Percentiles rank a stretch among this genome's conserved stretches.
Conservation (phyloP, 2,888 invertebrate genomes). For the Sympetrum striolatum region DNA sequence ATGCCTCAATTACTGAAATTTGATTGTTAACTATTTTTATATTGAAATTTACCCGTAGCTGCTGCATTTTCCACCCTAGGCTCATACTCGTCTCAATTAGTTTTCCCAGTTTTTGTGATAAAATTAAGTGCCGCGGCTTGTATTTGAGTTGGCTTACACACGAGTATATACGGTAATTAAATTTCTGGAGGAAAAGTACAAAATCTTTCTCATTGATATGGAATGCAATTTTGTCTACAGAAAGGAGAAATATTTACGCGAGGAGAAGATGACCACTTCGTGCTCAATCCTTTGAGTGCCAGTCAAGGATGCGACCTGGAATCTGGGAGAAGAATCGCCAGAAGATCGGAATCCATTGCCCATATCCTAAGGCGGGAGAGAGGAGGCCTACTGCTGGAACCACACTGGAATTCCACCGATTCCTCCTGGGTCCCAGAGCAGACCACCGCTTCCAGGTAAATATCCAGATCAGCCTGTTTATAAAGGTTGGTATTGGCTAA, state of each 20-base stretch:
- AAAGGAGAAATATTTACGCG: not conserved
- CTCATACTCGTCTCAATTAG: no score
- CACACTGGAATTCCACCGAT: not conserved
- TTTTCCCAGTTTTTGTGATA: no score
- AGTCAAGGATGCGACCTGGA: not conserved
- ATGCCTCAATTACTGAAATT: no score
- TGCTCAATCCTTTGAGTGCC: not conserved
- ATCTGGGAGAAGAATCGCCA: not conserved
- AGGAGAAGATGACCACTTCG: not conserved
- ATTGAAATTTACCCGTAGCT: no score
- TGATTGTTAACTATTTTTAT: no score
- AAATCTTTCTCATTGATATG: not conserved
- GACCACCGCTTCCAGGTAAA: not conserved
- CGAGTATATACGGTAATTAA: no score
- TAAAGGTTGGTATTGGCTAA: no score
- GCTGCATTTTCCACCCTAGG: no score
- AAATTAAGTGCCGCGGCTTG: no score
- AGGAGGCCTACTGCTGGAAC: not conserved
- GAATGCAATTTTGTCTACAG: not conserved
- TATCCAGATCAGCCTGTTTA: no score
- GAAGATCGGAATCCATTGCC: not conserved
- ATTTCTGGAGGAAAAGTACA: no score
- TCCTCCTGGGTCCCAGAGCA: not conserved
- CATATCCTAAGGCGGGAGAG: not conserved
- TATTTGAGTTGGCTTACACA: no score